These are phyloP conservation scores for Hypena proboscidalis DNA, from an alignment of 2,888 invertebrate species.

Conservation along the genomic window DNA sequence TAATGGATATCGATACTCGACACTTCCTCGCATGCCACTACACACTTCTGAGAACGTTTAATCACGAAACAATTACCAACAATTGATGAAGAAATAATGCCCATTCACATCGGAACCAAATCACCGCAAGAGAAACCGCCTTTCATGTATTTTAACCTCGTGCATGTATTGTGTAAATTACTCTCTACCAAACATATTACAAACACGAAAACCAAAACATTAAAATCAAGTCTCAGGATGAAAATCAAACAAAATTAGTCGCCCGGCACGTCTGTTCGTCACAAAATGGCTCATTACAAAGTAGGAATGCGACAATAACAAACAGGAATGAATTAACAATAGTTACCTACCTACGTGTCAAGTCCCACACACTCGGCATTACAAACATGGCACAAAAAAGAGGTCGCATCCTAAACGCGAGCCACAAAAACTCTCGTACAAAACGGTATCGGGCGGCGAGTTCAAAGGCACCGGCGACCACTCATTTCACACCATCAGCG, in stretches of 20 bases:
- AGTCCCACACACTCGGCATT: conserved; percentile 83
- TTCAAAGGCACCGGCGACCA: conserved; percentile 72
- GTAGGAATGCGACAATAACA: conserved; percentile 72
- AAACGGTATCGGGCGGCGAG: conserved; percentile 77
- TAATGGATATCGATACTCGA: conserved; percentile 65
- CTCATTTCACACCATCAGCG: conserved; percentile 80
- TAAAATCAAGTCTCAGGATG: conserved; percentile 20
- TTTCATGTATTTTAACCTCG: conserved; percentile 12
- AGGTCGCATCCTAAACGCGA: conserved; percentile 77
- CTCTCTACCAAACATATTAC: conserved; percentile 4
- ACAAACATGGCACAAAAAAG: conserved; percentile 81
- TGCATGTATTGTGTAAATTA: conserved; percentile 13
- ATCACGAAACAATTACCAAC: conserved; percentile 54
- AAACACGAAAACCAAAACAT: conserved; percentile 11
- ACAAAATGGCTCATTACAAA: conserved; percentile 45
- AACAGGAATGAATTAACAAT: conserved; percentile 79
- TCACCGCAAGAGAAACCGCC: conserved; percentile 29
- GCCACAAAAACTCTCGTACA: conserved; percentile 74
- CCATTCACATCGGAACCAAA: conserved; percentile 24
- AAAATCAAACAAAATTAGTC: conserved; percentile 44
- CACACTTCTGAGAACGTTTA: conserved; percentile 47
- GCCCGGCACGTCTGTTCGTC: conserved; percentile 35
- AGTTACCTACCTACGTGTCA: conserved; percentile 82
- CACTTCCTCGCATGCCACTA: conserved; percentile 61
- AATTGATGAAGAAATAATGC: conserved; percentile 36